Base-by-base conservation (phyloP, 2,113 vertebrate genomes). In the Notarius lentiginosus region DNA sequence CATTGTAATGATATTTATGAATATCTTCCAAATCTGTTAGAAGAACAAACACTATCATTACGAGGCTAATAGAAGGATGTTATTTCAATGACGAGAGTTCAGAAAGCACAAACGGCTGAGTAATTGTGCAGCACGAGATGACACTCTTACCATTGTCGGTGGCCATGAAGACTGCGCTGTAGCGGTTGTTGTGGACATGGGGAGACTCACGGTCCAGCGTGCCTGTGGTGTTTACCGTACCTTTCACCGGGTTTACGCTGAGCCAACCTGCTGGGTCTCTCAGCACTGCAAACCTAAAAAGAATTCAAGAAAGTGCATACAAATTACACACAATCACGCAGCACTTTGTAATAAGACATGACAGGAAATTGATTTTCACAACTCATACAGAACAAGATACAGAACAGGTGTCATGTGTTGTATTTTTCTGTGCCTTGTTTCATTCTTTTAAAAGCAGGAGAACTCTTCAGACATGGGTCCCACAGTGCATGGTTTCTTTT, bases 221-320 rank as follows among this genome's bases (percentile, higher is more conserved):
- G 0, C 96, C 96, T 0, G 93, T 96, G 80, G 98, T 99, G 94
- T 96, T 96, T 8, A 99, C 94, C 0, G 96, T 97, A 11, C 98
- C 98, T 0, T 96, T 97, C 90, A 97, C 95, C 0, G 97, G 96
- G 91, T 97, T 96, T 85, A 99, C 97, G 51, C 95, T 96, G 87
- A 99, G 93, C 98, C 98, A 99, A 61, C 95, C 96, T 7, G 97
- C 98, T 0, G 97, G 97, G 91, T 99, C 98, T 92, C 95, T 95
- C 91, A 96, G 93, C 73, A 97, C 89, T 0, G 97, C 96, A 66
- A 97, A 99, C 92, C 98, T 99, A 90, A 0, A 84, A 15, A 79
- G 34, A 89, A 66, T 84, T 0, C 88, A 49, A 47, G 9, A 76
- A 58, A 20, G 15, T 7, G 58, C 7, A 73, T 14, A 66, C 12